Percentiles rank a stretch among this genome's conserved stretches.
Evolutionary conservation across 1,140 invertebrate species (phyloP).

Genomic region (Metopolophium dirhodum): DNA sequence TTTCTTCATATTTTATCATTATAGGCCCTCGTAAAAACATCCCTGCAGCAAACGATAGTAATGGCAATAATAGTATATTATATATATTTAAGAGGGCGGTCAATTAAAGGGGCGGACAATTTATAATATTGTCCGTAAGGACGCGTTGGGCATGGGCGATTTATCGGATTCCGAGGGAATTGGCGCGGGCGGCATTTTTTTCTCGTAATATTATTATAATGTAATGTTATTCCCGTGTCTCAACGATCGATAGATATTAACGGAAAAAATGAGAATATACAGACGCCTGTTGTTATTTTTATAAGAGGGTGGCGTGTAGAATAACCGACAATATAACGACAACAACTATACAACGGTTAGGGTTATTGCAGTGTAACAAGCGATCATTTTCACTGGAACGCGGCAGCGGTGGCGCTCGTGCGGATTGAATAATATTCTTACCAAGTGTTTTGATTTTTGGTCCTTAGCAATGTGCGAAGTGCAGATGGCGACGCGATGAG

Average conservation of each 20-base stretch:
- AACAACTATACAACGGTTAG: neutral
- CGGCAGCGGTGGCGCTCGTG: too few species aligned
- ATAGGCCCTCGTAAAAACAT: constrained; percentile 20
- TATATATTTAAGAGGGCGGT: constrained; percentile 13
- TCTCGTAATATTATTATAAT: neutral
- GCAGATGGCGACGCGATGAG: neutral
- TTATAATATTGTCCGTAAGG: neutral
- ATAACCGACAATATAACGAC: neutral
- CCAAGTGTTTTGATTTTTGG: neutral
- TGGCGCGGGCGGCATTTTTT: neutral
- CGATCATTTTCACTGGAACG: neutral
- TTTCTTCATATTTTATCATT: constrained; percentile 20
- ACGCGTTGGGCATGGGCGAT: neutral
- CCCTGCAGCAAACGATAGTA: constrained; percentile 23
- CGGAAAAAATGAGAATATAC: neutral
- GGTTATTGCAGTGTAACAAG: neutral
- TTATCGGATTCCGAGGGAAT: neutral
- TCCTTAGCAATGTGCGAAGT: neutral
- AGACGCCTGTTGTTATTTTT: too few species aligned
- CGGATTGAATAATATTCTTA: neutral
- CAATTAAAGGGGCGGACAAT: constrained; percentile 18
- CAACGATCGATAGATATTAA: constrained; percentile 2
- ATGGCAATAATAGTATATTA: constrained; percentile 28
- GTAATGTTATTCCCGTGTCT: too few species aligned
- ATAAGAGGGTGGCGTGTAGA: neutral